Evolutionary conservation across 2,113 vertebrate species (phyloP).

Genomic region (Grallaria varia): DNA sequence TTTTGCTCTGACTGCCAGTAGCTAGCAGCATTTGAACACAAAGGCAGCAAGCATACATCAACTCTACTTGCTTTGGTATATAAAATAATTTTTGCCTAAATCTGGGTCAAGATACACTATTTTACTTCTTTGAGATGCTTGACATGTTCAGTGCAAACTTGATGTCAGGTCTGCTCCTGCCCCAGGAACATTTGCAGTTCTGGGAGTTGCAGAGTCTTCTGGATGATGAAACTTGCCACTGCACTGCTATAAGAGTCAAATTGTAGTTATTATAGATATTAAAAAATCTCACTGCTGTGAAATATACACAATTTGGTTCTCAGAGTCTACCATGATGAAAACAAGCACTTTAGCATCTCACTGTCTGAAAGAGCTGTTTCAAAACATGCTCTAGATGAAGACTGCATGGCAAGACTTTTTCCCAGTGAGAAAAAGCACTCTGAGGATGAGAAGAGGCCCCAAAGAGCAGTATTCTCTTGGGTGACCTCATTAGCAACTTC

Average conservation of each 20-base stretch:
- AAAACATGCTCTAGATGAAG: background rate
- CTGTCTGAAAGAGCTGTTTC: background rate
- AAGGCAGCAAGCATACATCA: background rate
- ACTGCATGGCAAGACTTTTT: background rate
- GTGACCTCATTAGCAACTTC: conserved; percentile 4
- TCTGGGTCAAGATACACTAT: background rate
- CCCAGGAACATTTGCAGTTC: background rate
- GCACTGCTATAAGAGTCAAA: background rate
- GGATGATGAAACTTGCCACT: background rate
- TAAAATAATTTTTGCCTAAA: background rate
- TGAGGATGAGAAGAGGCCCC: background rate
- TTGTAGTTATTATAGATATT: background rate
- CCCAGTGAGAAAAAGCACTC: background rate
- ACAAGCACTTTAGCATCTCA: background rate
- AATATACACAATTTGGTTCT: background rate
- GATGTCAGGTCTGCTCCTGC: background rate
- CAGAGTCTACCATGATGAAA: background rate
- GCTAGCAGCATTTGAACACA: conserved; percentile 14
- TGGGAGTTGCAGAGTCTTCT: background rate
- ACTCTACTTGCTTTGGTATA: background rate
- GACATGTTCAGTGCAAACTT: background rate
- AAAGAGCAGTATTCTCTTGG: background rate
- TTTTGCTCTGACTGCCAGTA: background rate
- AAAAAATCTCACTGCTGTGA: background rate
- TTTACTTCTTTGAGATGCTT: background rate